Percentiles rank a stretch among this genome's conserved stretches.
Evolutionary conservation across 2,113 vertebrate species (phyloP).

Genomic region (Pogona vitticeps): DNA sequence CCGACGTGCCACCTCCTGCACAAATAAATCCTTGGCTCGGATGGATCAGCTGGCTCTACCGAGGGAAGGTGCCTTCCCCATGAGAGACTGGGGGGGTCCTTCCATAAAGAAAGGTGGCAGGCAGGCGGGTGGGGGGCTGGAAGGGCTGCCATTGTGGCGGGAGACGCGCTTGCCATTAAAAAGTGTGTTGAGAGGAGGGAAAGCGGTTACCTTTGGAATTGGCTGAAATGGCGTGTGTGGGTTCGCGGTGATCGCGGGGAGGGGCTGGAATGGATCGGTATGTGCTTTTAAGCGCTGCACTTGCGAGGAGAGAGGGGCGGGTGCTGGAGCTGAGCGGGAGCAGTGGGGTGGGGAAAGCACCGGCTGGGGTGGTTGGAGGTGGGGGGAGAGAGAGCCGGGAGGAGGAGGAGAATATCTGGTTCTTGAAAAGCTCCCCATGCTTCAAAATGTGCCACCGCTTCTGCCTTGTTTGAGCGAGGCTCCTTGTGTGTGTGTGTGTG

Average conservation of each 20-base stretch:
- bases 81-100: neutral
- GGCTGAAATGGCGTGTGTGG: constrained; percentile 3
- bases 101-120: neutral
- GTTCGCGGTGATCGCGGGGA: neutral
- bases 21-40: neutral
- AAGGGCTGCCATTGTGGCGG: constrained; percentile 22
- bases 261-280: neutral
- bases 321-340: too few relatives aligned
- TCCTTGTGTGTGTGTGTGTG: too few relatives aligned
- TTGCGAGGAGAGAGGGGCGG: neutral
- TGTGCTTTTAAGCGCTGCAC: neutral
- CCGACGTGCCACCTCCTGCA: neutral
- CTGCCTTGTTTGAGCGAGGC: neutral
- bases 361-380: neutral
- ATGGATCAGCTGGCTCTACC: too few relatives aligned
- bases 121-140: neutral
- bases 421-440: neutral
- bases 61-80: neutral
- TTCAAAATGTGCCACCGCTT: neutral
- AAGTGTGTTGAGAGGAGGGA: constrained; percentile 6
- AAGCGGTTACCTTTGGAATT: neutral
- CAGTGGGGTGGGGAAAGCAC: too few relatives aligned
- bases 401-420: neutral
- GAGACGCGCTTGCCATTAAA: constrained; percentile 15
- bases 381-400: neutral